Evolutionary conservation across 2,113 vertebrate genomes (phyloP).

Genomic region (Grammatotria lemairii): DNA sequence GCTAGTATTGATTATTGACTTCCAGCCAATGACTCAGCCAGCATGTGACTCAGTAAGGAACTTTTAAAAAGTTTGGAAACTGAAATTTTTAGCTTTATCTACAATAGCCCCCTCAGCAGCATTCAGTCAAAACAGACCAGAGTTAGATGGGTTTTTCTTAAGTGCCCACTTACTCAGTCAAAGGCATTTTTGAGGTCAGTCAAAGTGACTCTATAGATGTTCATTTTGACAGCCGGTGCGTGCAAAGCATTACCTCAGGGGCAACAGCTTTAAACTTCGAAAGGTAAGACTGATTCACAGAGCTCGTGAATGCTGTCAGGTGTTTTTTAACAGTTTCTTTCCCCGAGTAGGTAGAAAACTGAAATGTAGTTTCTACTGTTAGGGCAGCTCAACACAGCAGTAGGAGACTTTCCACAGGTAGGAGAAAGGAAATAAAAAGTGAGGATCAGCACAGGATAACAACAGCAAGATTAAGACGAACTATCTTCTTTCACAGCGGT

Average conservation of each 20-base stretch:
- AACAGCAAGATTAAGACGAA: not conserved
- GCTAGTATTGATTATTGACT: not conserved
- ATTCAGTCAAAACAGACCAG: not conserved
- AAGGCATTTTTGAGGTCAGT: not conserved
- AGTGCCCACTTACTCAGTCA: not conserved
- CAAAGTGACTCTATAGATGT: not conserved
- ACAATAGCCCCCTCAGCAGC: not conserved
- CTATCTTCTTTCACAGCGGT: not conserved
- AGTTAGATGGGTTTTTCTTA: not conserved
- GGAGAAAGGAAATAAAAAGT: slow-evolving; percentile 12
- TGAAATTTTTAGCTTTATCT: not conserved
- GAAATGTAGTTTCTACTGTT: not conserved
- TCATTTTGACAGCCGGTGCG: not conserved
- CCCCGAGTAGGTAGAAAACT: not conserved
- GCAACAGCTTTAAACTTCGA: not conserved
- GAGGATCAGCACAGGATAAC: not conserved
- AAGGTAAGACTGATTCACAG: not conserved
- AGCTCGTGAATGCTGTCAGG: not conserved
- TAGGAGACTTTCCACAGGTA: not conserved
- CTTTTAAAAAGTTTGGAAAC: not conserved
- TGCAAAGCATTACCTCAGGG: not conserved
- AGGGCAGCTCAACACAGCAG: not conserved
- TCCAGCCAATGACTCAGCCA: slow-evolving; percentile 7
- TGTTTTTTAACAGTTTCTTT: slow-evolving; percentile 30
- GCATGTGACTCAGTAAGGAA: not conserved